Percentiles rank a stretch among this genome's conserved stretches.
Evolutionary conservation across 2,797 vertebrate genomes (phyloP).

Genomic region (Knipowitschia caucasica): DNA sequence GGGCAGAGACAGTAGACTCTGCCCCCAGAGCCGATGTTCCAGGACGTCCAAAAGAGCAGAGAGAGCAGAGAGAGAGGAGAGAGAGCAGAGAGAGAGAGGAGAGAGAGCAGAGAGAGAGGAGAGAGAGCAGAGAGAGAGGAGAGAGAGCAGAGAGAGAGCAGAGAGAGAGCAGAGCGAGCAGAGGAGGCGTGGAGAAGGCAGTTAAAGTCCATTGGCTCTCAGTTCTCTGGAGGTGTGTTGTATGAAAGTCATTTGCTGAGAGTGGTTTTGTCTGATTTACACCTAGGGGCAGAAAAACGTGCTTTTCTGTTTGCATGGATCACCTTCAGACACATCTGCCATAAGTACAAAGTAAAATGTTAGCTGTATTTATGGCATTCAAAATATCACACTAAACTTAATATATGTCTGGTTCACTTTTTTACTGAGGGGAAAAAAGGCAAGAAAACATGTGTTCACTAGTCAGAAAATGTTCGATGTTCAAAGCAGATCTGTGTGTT

Average conservation of each 20-base stretch:
- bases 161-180: constrained; percentile 9
- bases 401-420: no score
- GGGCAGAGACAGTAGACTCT: constrained; percentile 31
- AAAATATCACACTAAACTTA: no score
- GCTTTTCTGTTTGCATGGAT: neutral
- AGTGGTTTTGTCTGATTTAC: constrained; percentile 13
- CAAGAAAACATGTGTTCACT: no score
- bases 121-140: no score
- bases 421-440: no score
- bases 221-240: constrained; percentile 39
- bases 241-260: constrained; percentile 13
- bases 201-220: constrained; percentile 55
- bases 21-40: constrained; percentile 26
- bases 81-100: no score
- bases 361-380: no score
- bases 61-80: no score
- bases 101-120: no score
- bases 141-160: constrained; percentile 2
- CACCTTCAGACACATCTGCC: neutral
- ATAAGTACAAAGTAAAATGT: neutral
- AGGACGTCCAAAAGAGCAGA: constrained; percentile 23
- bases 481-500: no score
- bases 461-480: no score
- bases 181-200: constrained; percentile 17
- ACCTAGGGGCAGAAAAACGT: neutral